phyloP scores from a whole-genome alignment of 2,888 invertebrate species.

The Aleiodes alternator region DNA sequence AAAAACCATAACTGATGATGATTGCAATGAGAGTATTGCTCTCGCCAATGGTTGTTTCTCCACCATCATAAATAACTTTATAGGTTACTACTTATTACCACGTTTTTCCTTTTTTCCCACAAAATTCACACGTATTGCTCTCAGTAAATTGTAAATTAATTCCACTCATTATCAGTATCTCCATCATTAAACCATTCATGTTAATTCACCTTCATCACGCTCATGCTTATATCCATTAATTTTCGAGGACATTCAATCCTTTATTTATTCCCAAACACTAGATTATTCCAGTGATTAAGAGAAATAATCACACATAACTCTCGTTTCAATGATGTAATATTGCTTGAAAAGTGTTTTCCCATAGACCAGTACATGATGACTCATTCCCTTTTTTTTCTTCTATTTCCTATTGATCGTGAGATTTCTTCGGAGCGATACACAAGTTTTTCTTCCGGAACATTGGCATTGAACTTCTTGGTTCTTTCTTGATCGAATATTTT shows the following conservation, averaged over 20 bases:
- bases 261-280: no score
- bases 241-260: no score
- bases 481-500: not conserved
- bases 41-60: slow-evolving; percentile 58
- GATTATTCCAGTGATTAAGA: no score
- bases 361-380: not conserved
- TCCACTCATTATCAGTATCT: not conserved
- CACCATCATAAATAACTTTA: slow-evolving; percentile 54
- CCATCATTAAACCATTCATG: not conserved
- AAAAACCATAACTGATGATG: slow-evolving; percentile 69
- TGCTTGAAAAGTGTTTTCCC: not conserved
- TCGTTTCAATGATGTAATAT: no score
- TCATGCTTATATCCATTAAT: no score
- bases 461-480: slow-evolving; percentile 24
- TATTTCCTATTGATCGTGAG: not conserved
- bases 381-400: not conserved
- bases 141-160: not conserved
- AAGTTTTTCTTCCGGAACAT: not conserved
- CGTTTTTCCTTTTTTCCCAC: not conserved
- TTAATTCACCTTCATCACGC: no score
- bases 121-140: slow-evolving; percentile 10
- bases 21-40: slow-evolving; percentile 54
- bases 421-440: not conserved
- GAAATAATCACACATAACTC: no score
- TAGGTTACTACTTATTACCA: not conserved